Conservation (phyloP, 1,140 invertebrate species). For the Stenopsyche tienmushanensis region DNA sequence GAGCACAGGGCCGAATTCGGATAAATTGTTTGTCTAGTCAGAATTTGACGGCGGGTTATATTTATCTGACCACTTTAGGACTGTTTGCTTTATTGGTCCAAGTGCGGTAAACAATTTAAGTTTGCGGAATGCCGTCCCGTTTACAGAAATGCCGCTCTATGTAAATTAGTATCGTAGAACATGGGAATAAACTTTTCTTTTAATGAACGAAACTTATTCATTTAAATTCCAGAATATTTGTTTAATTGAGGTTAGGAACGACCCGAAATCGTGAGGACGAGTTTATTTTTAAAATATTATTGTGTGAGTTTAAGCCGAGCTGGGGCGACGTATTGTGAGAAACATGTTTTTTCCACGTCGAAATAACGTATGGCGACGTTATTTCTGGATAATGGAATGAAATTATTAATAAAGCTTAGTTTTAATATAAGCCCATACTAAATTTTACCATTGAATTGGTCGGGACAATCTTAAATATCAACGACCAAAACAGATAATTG, state of each 20-base stretch:
- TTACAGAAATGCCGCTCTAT: neutral
- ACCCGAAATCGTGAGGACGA: neutral
- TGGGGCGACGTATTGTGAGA: no score
- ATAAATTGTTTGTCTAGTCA: conserved; percentile 19
- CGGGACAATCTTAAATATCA: no score
- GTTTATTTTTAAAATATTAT: neutral
- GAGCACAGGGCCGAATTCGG: neutral
- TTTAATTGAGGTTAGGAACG: neutral
- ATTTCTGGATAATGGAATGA: no score
- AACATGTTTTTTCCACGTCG: no score
- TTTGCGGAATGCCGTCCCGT: conserved; percentile 24
- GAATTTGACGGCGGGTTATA: conserved; percentile 22
- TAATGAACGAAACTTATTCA: conserved; percentile 20
- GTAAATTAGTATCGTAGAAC: conserved; percentile 22
- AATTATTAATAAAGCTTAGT: no score
- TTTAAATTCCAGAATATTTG: neutral
- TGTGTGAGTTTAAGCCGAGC: no score
- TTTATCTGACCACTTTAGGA: conserved; percentile 29
- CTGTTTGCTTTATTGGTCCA: conserved; percentile 24
- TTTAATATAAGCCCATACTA: no score
- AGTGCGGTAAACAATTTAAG: conserved; percentile 19
- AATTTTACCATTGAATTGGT: no score
- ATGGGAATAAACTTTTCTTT: conserved; percentile 14
- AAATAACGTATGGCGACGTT: no score
- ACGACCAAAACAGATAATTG: no score